Conservation (phyloP, 1,140 invertebrate genomes). For the Drosophila malerkotliana region DNA sequence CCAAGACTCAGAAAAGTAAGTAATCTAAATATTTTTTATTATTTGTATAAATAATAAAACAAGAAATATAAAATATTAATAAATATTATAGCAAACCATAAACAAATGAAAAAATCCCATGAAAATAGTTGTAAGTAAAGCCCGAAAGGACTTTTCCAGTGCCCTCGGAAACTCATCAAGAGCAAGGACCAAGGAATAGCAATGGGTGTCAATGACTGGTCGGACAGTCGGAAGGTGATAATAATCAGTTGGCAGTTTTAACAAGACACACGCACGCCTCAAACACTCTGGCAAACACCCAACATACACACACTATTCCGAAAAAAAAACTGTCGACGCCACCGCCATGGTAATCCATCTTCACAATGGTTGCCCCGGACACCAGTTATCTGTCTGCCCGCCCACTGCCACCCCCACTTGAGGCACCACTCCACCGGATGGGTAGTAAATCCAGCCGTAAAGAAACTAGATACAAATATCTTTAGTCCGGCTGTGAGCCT, state of each 20-base stretch:
- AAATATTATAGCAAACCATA: too few species aligned
- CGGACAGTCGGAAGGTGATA: slow-evolving; percentile 67
- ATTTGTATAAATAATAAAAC: too few species aligned
- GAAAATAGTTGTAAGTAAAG: too few species aligned
- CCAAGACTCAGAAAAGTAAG: too few species aligned
- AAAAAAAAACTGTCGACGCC: slow-evolving; percentile 55
- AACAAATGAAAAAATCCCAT: too few species aligned
- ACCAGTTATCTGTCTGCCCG: slow-evolving; percentile 39
- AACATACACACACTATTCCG: slow-evolving; percentile 7
- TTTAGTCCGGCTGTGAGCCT: slow-evolving; percentile 44
- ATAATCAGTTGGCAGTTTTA: slow-evolving; percentile 79
- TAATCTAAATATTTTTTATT: too few species aligned
- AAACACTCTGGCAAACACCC: background rate
- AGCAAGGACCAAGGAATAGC: background rate
- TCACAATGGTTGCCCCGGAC: slow-evolving; percentile 72
- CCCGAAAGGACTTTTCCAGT: background rate
- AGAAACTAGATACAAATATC: slow-evolving; percentile 78
- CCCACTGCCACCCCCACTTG: background rate
- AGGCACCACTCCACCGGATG: slow-evolving; percentile 13
- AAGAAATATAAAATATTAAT: too few species aligned
- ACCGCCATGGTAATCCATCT: slow-evolving; percentile 73
- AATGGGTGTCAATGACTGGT: slow-evolving; percentile 72
- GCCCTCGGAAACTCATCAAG: background rate
- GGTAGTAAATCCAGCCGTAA: slow-evolving; percentile 59
- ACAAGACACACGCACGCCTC: slow-evolving; percentile 67